Percentiles rank a stretch among this genome's conserved stretches.
Evolutionary conservation across 1,140 invertebrate species (phyloP).

Genomic region (Drosophila pseudoobscura): DNA sequence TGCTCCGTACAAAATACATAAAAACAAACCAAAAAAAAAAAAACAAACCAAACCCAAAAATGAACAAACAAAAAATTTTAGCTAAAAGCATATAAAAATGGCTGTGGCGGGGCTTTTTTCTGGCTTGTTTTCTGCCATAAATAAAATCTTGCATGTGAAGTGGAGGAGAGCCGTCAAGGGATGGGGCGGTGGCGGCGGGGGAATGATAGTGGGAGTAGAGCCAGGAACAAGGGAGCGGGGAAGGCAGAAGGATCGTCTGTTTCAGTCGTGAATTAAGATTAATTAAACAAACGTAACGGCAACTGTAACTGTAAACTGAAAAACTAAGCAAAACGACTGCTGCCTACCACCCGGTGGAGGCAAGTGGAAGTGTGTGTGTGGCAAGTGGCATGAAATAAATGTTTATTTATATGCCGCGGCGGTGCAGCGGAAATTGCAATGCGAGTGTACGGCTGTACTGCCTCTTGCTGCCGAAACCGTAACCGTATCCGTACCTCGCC

Average conservation of each 20-base stretch:
- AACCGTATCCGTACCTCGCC: constrained; percentile 7
- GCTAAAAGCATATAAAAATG: constrained; percentile 67
- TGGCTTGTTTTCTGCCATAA: constrained; percentile 53
- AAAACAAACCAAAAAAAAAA: constrained; percentile 30
- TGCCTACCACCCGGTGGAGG: constrained; percentile 29
- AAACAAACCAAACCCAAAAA: constrained; percentile 3
- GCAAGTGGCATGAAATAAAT: constrained; percentile 75
- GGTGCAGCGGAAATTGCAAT: constrained; percentile 71
- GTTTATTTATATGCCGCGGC: constrained; percentile 76
- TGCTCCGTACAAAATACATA: constrained; percentile 36
- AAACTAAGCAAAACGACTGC: constrained; percentile 59
- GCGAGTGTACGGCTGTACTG: constrained; percentile 26
- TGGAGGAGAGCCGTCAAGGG: constrained; percentile 28
- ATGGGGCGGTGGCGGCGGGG: not conserved
- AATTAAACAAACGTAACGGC: constrained; percentile 77
- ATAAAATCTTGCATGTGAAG: constrained; percentile 77
- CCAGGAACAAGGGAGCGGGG: too few relatives aligned
- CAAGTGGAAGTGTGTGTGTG: constrained; percentile 15
- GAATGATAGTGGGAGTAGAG: constrained; percentile 7
- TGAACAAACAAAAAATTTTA: constrained; percentile 26
- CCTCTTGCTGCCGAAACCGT: constrained; percentile 9
- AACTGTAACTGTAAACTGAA: constrained; percentile 66
- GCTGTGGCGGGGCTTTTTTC: constrained; percentile 20
- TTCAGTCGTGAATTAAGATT: constrained; percentile 78
- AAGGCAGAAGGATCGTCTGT: constrained; percentile 56